These are phyloP conservation scores for Eira barbara DNA, from an alignment of 2,113 vertebrate species.

Conservation along the genomic window DNA sequence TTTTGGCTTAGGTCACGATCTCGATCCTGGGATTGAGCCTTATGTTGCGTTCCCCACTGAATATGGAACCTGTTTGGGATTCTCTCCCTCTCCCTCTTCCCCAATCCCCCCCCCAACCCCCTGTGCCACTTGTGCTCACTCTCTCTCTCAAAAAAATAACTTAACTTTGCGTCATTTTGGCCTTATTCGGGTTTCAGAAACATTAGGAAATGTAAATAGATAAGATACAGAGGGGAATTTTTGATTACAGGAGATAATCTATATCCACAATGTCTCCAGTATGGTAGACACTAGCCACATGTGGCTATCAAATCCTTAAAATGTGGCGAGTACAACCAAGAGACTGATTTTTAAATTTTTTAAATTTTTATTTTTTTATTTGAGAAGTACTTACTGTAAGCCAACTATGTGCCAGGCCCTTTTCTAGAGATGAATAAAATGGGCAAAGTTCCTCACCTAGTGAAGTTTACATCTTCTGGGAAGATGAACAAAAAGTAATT, in stretches of 20 bases:
- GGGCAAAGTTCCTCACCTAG: neutral
- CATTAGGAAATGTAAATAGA: neutral
- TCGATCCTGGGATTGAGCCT: neutral
- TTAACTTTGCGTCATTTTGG: neutral
- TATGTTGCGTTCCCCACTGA: neutral
- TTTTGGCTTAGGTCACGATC: neutral
- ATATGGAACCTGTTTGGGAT: neutral
- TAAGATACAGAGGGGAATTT: neutral
- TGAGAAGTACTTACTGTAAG: neutral
- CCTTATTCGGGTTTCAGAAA: slow-evolving; percentile 11
- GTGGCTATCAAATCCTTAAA: neutral
- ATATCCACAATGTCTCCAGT: neutral
- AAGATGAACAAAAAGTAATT: neutral
- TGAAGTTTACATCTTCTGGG: neutral
- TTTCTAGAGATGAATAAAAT: neutral
- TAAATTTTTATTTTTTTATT: neutral
- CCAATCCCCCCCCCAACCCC: neutral
- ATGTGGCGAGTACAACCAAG: neutral
- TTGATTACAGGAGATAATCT: neutral
- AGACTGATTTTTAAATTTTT: neutral
- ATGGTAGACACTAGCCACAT: neutral
- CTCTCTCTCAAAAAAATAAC: neutral
- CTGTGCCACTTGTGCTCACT: neutral
- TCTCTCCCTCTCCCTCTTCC: neutral
- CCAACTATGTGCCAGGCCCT: neutral